Percentiles rank a stretch among this genome's conserved stretches.
Conservation (phyloP, 2,113 vertebrate species). For the Arenaria interpres region DNA sequence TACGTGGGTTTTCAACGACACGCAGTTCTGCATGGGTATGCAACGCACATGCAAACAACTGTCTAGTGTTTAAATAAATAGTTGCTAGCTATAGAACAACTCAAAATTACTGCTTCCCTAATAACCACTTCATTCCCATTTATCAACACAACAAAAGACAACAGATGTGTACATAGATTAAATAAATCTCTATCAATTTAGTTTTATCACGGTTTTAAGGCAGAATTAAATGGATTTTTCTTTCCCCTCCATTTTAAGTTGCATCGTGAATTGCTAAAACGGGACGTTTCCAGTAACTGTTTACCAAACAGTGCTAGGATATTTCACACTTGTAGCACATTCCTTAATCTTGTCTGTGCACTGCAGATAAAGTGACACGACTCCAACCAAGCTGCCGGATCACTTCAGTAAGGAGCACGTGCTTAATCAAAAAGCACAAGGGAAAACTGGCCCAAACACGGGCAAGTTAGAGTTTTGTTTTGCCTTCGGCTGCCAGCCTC, state of each 20-base stretch:
- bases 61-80: slow-evolving; percentile 77
- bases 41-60: slow-evolving; percentile 62
- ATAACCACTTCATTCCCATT: slow-evolving; percentile 47
- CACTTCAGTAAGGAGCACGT: background rate
- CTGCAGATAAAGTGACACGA: background rate
- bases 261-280: background rate
- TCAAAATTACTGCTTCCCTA: slow-evolving; percentile 74
- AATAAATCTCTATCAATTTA: slow-evolving; percentile 34
- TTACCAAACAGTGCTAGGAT: background rate
- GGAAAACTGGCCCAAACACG: background rate
- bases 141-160: slow-evolving; percentile 49
- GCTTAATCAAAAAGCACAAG: background rate
- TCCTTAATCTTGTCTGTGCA: background rate
- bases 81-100: slow-evolving; percentile 60
- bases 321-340: background rate
- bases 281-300: background rate
- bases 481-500: background rate
- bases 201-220: slow-evolving; percentile 68
- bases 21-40: slow-evolving; percentile 22
- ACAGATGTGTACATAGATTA: slow-evolving; percentile 19
- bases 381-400: background rate
- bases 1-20: background rate
- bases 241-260: background rate
- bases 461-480: background rate
- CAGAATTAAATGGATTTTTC: slow-evolving; percentile 50